A percentile compares a stretch with the other conserved stretches of the same genome.
Conservation (phyloP, 2,113 vertebrate species). For the Arenaria interpres region DNA sequence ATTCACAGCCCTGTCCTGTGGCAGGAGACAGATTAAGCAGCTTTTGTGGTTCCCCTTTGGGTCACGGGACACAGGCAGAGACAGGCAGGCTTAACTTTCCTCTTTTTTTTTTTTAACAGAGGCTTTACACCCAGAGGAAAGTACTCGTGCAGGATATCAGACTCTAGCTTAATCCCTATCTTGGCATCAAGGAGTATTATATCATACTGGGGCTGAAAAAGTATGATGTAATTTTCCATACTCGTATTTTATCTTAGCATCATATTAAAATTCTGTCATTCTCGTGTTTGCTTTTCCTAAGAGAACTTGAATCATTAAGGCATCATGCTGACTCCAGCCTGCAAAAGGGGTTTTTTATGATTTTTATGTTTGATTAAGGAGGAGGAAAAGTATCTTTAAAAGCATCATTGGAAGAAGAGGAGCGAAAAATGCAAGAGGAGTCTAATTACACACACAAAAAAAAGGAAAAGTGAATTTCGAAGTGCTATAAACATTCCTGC, state of each 20-base stretch:
- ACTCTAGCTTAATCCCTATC: conserved; percentile 30
- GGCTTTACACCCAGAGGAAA: conserved; percentile 49
- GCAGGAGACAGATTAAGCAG: background rate
- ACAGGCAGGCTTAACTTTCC: background rate
- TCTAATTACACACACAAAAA: background rate
- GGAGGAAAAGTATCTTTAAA: background rate
- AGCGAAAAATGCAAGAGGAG: background rate
- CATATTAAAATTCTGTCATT: background rate
- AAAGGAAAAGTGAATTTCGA: background rate
- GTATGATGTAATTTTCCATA: conserved; percentile 60
- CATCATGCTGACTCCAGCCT: background rate
- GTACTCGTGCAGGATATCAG: conserved; percentile 31
- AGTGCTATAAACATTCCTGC: background rate
- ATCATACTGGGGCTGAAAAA: background rate
- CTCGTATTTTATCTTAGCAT: conserved; percentile 29
- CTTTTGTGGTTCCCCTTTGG: background rate
- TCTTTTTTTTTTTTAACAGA: background rate
- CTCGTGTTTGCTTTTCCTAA: background rate
- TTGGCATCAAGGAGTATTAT: conserved; percentile 38
- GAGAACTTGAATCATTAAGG: fast-evolving
- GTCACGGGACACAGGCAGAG: background rate
- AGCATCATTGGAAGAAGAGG: background rate
- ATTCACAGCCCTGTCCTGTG: background rate
- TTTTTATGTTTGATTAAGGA: background rate
- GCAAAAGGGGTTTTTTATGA: background rate